A percentile compares a stretch with the other conserved stretches of the same genome.
phyloP scores from a whole-genome alignment of 2,113 vertebrate species.

The Esox niger region DNA sequence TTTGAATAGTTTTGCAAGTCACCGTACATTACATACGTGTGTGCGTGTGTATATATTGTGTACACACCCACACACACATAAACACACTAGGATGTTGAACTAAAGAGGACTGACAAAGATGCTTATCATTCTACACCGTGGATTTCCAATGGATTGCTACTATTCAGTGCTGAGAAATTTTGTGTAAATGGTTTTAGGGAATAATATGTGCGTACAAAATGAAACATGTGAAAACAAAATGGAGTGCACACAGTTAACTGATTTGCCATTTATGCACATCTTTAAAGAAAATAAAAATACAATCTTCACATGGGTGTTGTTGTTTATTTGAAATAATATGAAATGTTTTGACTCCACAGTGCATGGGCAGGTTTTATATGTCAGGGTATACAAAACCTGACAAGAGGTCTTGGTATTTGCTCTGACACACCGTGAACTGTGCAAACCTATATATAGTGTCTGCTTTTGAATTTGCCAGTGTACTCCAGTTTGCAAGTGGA shows the following conservation, averaged over 20 bases:
- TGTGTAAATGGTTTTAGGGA: slow-evolving; percentile 91
- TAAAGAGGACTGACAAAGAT: slow-evolving; percentile 81
- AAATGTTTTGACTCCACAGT: background rate
- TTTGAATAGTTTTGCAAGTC: too few relatives aligned
- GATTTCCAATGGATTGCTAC: slow-evolving; percentile 81
- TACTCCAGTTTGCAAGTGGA: too few relatives aligned
- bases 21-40: too few relatives aligned
- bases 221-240: slow-evolving; percentile 87
- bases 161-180: slow-evolving; percentile 84
- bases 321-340: slow-evolving; percentile 30
- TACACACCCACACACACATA: too few relatives aligned
- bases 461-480: too few relatives aligned
- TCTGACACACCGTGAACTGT: too few relatives aligned
- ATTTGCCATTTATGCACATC: slow-evolving; percentile 94
- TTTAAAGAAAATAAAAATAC: slow-evolving; percentile 76
- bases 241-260: slow-evolving; percentile 93
- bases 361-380: too few relatives aligned
- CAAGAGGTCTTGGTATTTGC: too few relatives aligned
- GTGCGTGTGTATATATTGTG: too few relatives aligned
- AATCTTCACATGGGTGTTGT: slow-evolving; percentile 55
- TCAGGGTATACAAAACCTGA: too few relatives aligned
- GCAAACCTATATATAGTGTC: too few relatives aligned
- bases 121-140: slow-evolving; percentile 84
- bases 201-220: slow-evolving; percentile 67
- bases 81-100: slow-evolving; percentile 37